A percentile compares a stretch with the other conserved stretches of the same genome.
phyloP scores from a whole-genome alignment of 2,797 vertebrate genomes.

The Botia kubotai region DNA sequence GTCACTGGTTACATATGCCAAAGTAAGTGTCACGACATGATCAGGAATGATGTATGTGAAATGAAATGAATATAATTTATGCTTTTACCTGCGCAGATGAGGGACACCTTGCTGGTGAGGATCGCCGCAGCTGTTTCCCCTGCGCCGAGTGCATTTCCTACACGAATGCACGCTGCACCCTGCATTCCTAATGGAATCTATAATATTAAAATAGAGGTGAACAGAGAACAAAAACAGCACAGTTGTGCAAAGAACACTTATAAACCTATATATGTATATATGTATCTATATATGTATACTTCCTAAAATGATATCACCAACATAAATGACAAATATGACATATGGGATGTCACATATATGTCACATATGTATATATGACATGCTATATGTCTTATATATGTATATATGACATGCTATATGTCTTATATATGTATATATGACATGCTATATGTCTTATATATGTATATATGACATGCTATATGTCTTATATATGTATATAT shows the following conservation, averaged over 20 bases:
- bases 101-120: constrained; percentile 78
- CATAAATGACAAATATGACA: too few species aligned
- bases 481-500: too few species aligned
- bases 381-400: too few species aligned
- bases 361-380: too few species aligned
- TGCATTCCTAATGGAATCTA: constrained; percentile 89
- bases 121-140: constrained; percentile 84
- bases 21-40: background rate
- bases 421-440: too few species aligned
- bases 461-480: too few species aligned
- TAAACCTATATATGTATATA: too few species aligned
- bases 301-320: too few species aligned
- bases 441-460: too few species aligned
- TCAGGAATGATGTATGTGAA: background rate
- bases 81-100: constrained; percentile 81
- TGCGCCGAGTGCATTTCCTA: constrained; percentile 91
- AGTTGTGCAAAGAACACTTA: background rate
- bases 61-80: background rate
- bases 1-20: background rate
- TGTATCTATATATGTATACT: too few species aligned
- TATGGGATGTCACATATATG: too few species aligned
- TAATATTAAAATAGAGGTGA: constrained; percentile 1
- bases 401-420: too few species aligned
- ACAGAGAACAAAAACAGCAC: background rate
- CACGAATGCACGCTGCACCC: constrained; percentile 83